Base-by-base conservation (phyloP, 2,113 vertebrate genomes). In the Rafetus swinhoei region DNA sequence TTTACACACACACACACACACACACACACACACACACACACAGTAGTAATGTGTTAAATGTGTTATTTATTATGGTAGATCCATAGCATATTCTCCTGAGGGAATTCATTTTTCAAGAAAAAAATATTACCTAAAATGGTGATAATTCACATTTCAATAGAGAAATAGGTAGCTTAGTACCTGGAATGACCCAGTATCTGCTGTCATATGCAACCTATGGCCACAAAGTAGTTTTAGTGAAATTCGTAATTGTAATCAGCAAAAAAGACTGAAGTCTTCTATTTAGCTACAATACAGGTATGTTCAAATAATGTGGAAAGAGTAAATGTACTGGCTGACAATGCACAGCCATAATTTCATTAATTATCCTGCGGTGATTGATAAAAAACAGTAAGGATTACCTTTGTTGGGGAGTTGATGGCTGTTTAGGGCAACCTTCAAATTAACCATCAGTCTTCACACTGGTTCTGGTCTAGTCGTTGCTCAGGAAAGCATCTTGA, bases 341-440 rank as follows among this genome's bases (percentile, higher is more conserved):
- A 57, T 1, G 81, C 52, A 50, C 19, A 85, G 32, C 11, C 84
- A 74, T 10, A 86, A 69, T 59, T n/a, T 25, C 57, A 32, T 45
- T 8, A 81, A 84, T 52, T 24, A 22, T 6, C 25, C 24, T 15
- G 39, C 11, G 82, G 82, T n/a, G 72, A 74, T 80, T 22, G 45
- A 83, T 21, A 10, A 0, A 35, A 92, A 59, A 72, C 79, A 81
- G 0, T 7, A 86, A 60, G 39, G 6, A 2, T 12, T 59, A 50
- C 65, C n/a, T 79, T 80, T 84, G 21, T 60, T 65, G 25, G 21
- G 80, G 85, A 79, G 32, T 56, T 87, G 82, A 74, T 92, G 62
- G 9, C 94, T 93, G 91, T 32, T 65, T 21, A 89, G 35, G 39
- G 50, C 90, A 91, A 90, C n/a, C 59, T 25, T 79, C 87, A 82